phyloP scores from a whole-genome alignment of 1,140 invertebrate species.

The Melanaphis sacchari region DNA sequence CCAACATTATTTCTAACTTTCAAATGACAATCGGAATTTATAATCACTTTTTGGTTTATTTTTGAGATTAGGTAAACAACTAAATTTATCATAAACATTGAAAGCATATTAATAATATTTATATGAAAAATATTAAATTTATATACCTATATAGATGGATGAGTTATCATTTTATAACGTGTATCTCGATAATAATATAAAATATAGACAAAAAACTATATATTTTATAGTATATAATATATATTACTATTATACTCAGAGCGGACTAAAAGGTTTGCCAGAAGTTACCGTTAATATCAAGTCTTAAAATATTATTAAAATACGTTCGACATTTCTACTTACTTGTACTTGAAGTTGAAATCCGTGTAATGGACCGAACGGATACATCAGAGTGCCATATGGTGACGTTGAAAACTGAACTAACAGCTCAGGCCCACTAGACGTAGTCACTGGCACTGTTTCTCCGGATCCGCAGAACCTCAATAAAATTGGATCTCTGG shows the following conservation, averaged over 20 bases:
- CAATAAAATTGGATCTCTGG: constrained; percentile 83
- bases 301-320: too few species aligned
- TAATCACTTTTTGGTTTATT: neutral
- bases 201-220: neutral
- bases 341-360: constrained; percentile 88
- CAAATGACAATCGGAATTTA: neutral
- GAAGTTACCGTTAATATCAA: neutral
- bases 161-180: too few species aligned
- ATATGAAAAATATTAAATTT: too few species aligned
- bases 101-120: neutral
- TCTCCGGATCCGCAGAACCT: constrained; percentile 89
- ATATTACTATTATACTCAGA: neutral
- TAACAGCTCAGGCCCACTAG: constrained; percentile 83
- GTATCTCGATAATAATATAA: neutral
- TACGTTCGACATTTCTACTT: constrained; percentile 57
- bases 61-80: neutral
- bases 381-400: constrained; percentile 84
- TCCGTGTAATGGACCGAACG: constrained; percentile 79
- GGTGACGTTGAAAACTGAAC: constrained; percentile 90
- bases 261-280: neutral
- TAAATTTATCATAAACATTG: neutral
- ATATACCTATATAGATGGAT: too few species aligned
- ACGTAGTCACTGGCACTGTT: constrained; percentile 80
- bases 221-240: neutral
- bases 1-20: too few species aligned